Evolutionary conservation across 2,797 vertebrate species (phyloP), one percentile per base, ranked within the genome.

Genomic region (Serranus cabrilla): DNA sequence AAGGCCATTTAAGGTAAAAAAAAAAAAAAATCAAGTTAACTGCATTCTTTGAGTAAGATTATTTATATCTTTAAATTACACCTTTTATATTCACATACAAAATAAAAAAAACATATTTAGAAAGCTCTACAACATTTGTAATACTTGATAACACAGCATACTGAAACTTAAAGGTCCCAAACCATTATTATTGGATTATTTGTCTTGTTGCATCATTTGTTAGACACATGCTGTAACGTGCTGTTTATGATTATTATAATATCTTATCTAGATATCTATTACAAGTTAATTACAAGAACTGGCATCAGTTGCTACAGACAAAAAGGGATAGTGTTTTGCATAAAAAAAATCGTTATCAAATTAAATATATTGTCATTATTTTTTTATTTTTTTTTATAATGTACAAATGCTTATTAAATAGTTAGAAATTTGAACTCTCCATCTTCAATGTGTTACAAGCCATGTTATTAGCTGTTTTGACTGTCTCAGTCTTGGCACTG

Each of bases 401-500:
- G 6, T 37, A 46, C 18, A 31, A 42, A 40, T 40, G 7, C 39
- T 43, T 11, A 51, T n/a, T 4, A 31, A 20, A n/a, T 10, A 39
- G 12, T 55, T 0, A n/a, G 2, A 50, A 11, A 63, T 47, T 2
- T 21, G 25, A 1, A 63, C 71, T 51, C 16, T 43, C 39, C 2
- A 31, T 62, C 20, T 20, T 11, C 11, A 3, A 0, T 64, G 2
- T 20, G 17, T 27, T 56, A 39, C 14, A n/a, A 67, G 46, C 0
- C 14, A 50, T n/a, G 3, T 27, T 34, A 46, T 27, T 4, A 39
- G 47, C 11, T 23, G 13, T 49, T 37, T 47, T 40, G 21, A 34
- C 64, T 25, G 16, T 1, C 25, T 42, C 27, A 12, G 23, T 71
- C 17, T 55, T 71, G 21, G 21, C 43, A 61, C 47, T 75, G 34